Evolutionary conservation across 1,140 invertebrate genomes (phyloP), one percentile per base, ranked within the genome.

Genomic region (Whitmania pigra): DNA sequence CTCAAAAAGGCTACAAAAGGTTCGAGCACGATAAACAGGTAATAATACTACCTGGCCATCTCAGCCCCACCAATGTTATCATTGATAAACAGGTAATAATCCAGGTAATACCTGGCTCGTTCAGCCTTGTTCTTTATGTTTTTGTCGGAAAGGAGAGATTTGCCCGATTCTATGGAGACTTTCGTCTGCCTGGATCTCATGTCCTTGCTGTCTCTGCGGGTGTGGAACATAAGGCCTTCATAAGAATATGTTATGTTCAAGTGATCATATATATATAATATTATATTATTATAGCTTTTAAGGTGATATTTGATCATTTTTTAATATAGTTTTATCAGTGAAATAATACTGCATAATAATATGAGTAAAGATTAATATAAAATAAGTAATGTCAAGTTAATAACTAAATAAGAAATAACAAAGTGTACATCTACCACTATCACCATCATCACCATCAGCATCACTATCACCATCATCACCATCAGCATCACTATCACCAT

Each of bases 71-170:
- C 9, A 9, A n/a, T 25, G 5, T 25, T 57, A 57, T 25, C 54
- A 57, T 9, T 25, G 43, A 63, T 13, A 22, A 63, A 25, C 57
- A 63, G 11, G 22, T 7, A n/a, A 20, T 22, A 17, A n/a, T n/a
- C n/a, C n/a, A n/a, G n/a, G n/a, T n/a, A n/a, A 2, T 20, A 86
- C 74, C 94, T 86, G 77, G 99, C 97, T 78, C 94, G 92, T 78
- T 99, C 97, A 29, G 93, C 92, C 78, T 98, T 95, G 57, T 94
- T 97, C 81, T 95, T 92, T 36, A 99, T 85, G 0, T 92, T 94
- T 82, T 97, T 97, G 80, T 99, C 96, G 80, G 90, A 93, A 78
- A 89, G 87, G 4, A 97, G 92, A 80, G 94, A 92, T 83, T 93
- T 93, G 76, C 89, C 92, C 22, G 94, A 97, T 78, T 99, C 96